Evolutionary conservation across 2,888 invertebrate species (phyloP).

Genomic region (Phortica magna): DNA sequence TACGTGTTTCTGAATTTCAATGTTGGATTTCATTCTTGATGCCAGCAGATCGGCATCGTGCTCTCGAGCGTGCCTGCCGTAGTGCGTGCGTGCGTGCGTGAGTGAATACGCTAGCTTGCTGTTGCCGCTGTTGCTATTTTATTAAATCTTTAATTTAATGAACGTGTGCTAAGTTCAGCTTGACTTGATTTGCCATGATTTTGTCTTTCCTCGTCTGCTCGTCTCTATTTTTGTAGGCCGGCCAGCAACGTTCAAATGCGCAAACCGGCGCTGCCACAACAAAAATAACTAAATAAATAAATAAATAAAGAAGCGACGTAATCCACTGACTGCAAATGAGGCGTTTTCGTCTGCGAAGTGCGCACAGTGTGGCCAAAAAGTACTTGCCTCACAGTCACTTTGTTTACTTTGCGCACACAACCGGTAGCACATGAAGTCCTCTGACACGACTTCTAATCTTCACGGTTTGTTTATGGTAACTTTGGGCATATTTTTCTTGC

Average conservation of each 20-base stretch:
- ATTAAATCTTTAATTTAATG: slow-evolving; percentile 22
- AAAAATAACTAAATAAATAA: not conserved
- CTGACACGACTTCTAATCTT: not conserved
- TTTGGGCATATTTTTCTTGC: not conserved
- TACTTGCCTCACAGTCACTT: not conserved
- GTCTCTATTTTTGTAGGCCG: slow-evolving; percentile 5
- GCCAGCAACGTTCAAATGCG: not conserved
- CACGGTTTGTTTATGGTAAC: not conserved
- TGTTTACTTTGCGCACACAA: not conserved
- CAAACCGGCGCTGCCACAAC: slow-evolving; percentile 29
- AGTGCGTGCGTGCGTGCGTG: slow-evolving; percentile 35
- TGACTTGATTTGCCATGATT: not conserved
- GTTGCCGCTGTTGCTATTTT: slow-evolving; percentile 39
- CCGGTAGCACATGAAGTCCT: not conserved
- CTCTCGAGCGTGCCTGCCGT: not conserved
- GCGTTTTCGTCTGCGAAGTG: slow-evolving; percentile 37
- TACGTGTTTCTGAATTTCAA: slow-evolving; percentile 75
- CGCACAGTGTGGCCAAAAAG: not conserved
- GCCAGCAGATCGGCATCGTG: not conserved
- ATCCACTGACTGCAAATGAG: not conserved
- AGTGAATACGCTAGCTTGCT: not conserved
- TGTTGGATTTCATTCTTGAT: slow-evolving; percentile 59
- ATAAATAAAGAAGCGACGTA: slow-evolving; percentile 23
- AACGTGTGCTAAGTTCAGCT: slow-evolving; percentile 43
- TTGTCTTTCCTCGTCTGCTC: not conserved